Evolutionary conservation across 2,797 vertebrate genomes (phyloP), one percentile per base, ranked within the genome.

Genomic region (Alca torda): DNA sequence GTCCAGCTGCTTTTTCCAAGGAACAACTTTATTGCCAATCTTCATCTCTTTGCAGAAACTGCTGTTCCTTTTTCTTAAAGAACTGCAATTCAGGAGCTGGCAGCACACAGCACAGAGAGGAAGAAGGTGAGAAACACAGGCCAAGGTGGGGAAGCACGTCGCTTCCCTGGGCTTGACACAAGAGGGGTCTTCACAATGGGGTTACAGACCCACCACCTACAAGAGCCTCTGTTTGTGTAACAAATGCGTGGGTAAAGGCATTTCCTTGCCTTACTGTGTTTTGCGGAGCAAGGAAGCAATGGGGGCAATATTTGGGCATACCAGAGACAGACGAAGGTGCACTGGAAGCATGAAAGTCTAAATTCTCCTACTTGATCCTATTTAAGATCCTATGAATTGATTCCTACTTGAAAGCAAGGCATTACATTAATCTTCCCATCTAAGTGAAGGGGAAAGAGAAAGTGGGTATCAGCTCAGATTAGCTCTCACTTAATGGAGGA

Each of bases 241-340:
- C 7, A 45, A 28, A 11, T 3, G 3, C 3, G 2, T 0, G 1
- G 19, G 13, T 7, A 83, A 75, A 88, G 8, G 39, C 45, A 30
- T 65, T 83, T 84, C 61, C 20, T 75, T 77, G 37, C 30, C 31
- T 90, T 61, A 16, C 15, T 82, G 0, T 28, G 3, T 61, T 83
- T 81, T n/a, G 28, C 50, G n/a, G 6, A 89, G 26, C 26, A 37
- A 91, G 11, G 16, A 43, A 9, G 41, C 13, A 75, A 33, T 9
- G 4, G 10, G 41, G 25, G 5, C 30, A 59, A 43, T 46, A 57
- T 67, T 64, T 48, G 43, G 23, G 21, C 16, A 23, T 24, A 53
- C 5, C 13, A 12, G 26, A 72, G 33, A 13, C 24, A 14, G 11
- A 91, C 26, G 4, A 80, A 80, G 21, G 45, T 28, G 16, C 6